Evolutionary conservation across 1,140 invertebrate genomes (phyloP).

Genomic region (Aphelenchoides besseyi): DNA sequence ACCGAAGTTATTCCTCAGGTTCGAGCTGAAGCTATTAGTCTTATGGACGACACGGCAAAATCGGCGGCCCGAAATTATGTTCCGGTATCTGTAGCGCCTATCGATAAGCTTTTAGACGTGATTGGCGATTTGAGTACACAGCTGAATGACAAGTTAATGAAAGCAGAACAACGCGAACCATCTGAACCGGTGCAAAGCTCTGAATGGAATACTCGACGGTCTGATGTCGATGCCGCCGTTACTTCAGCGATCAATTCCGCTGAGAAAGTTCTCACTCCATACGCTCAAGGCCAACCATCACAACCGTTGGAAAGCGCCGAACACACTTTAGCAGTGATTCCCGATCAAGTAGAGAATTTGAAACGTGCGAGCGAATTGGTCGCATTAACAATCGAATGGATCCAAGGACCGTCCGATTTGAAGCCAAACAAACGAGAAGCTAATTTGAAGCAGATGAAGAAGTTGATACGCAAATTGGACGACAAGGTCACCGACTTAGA

Average conservation of each 20-base stretch:
- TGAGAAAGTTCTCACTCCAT: neutral
- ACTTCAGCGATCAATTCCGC: neutral
- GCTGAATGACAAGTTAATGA: conserved; percentile 1
- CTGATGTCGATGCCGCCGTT: neutral
- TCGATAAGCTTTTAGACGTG: neutral
- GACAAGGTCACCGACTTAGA: neutral
- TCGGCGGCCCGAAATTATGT: neutral
- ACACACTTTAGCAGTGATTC: neutral
- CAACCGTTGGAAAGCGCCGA: neutral
- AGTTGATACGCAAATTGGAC: neutral
- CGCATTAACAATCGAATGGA: neutral
- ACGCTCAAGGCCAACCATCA: neutral
- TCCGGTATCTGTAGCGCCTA: neutral
- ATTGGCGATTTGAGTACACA: neutral
- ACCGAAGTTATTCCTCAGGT: neutral
- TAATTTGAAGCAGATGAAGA: neutral
- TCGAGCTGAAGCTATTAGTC: neutral
- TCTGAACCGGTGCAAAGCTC: neutral
- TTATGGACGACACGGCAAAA: neutral
- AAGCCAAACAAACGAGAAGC: conserved; percentile 16
- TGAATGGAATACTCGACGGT: neutral
- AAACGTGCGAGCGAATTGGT: neutral
- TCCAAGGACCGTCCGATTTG: neutral
- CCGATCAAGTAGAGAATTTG: neutral
- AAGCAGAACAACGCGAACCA: neutral